Conservation (phyloP, 1,140 invertebrate species). For the Cotesia chilonis region DNA sequence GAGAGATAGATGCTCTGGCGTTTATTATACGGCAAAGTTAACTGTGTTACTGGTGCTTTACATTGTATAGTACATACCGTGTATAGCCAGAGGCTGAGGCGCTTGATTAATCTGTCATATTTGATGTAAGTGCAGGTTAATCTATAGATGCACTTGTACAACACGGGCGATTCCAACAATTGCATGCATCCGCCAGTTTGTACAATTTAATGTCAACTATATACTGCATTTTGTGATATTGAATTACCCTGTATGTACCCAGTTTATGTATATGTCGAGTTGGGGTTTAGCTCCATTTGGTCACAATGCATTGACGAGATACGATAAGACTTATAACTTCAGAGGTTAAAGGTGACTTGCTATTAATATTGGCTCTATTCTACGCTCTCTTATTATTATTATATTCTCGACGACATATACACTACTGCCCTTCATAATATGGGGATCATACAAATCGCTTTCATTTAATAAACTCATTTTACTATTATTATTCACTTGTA, state of each 20-base stretch:
- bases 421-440: too few relatives aligned
- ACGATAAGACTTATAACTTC: conserved; percentile 13
- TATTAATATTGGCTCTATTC: conserved; percentile 1
- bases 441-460: too few relatives aligned
- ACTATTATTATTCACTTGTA: too few relatives aligned
- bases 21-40: neutral
- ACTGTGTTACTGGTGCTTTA: too few relatives aligned
- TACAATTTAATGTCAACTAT: conserved; percentile 10
- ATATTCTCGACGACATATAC: too few relatives aligned
- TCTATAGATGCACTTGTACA: neutral
- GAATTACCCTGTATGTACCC: neutral
- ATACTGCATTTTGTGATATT: neutral
- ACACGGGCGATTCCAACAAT: conserved; percentile 24
- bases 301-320: too few relatives aligned
- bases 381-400: neutral
- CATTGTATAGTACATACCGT: too few relatives aligned
- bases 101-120: conserved; percentile 25
- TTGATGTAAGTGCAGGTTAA: conserved; percentile 19
- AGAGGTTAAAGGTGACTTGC: conserved; percentile 17
- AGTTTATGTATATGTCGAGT: neutral
- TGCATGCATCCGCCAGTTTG: conserved; percentile 25
- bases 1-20: neutral
- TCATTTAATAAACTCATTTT: too few relatives aligned
- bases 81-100: neutral
- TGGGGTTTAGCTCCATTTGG: too few relatives aligned